A percentile compares a stretch with the other conserved stretches of the same genome.
Conservation (phyloP, 1,140 invertebrate species). For the Drosophila lini region DNA sequence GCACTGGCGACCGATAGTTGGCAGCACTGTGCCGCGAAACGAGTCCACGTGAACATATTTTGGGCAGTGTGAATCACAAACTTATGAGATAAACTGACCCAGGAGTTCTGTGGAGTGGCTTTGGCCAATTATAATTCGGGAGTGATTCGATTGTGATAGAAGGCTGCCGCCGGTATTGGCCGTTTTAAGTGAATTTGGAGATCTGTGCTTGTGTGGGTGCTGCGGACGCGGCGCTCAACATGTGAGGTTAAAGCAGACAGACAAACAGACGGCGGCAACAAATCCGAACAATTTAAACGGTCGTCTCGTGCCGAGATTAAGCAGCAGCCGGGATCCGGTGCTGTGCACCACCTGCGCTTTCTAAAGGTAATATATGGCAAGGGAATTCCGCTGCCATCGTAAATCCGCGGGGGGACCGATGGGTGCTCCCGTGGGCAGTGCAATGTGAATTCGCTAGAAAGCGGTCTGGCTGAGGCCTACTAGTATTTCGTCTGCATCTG, state of each 20-base stretch:
- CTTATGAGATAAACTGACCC: conserved; percentile 60
- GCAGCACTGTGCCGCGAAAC: conserved; percentile 53
- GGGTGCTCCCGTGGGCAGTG: conserved; percentile 25
- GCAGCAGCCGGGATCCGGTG: conserved; percentile 10
- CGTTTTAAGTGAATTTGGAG: conserved; percentile 1
- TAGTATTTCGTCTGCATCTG: conserved; percentile 16
- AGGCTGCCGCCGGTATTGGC: neutral
- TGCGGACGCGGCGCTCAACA: conserved; percentile 76
- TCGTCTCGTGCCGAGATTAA: conserved; percentile 6
- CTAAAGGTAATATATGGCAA: conserved; percentile 45
- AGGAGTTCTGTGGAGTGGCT: conserved; percentile 25
- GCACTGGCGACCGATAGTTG: neutral
- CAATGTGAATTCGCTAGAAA: conserved; percentile 35
- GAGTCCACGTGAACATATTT: conserved; percentile 75
- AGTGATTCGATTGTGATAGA: conserved; percentile 4
- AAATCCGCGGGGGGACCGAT: neutral
- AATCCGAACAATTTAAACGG: conserved; percentile 29
- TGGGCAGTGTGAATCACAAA: conserved; percentile 64
- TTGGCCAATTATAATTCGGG: conserved; percentile 16
- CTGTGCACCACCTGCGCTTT: conserved; percentile 1
- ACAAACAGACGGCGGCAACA: conserved; percentile 66
- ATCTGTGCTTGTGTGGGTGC: conserved; percentile 45
- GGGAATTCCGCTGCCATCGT: neutral
- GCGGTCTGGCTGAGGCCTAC: neutral
- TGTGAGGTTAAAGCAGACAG: conserved; percentile 80